These are phyloP conservation scores for Phaetusa simplex DNA, from an alignment of 2,113 vertebrate species.

Conservation along the genomic window DNA sequence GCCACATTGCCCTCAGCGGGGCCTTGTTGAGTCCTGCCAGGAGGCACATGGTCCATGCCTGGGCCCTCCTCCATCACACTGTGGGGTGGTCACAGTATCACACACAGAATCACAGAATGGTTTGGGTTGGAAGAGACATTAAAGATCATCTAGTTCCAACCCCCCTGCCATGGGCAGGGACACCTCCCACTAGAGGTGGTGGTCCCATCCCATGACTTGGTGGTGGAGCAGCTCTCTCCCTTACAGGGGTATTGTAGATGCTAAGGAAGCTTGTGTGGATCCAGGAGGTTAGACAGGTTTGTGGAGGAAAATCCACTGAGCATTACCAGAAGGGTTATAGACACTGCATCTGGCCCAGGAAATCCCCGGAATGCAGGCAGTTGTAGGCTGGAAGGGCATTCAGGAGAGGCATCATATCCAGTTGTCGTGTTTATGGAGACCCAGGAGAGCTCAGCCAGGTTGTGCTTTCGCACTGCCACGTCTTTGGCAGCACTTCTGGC, in stretches of 20 bases:
- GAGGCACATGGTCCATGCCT: neutral
- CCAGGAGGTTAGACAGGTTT: neutral
- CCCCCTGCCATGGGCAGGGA: no score
- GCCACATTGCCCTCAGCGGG: neutral
- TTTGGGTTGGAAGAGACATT: no score
- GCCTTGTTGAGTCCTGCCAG: neutral
- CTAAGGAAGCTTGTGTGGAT: neutral
- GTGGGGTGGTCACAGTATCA: no score
- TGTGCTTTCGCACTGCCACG: neutral
- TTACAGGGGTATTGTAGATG: neutral
- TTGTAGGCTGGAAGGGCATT: neutral
- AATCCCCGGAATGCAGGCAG: neutral
- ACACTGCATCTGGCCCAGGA: neutral
- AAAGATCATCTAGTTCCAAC: no score
- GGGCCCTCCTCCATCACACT: neutral
- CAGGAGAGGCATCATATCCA: neutral
- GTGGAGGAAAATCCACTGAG: neutral
- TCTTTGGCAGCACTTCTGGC: neutral
- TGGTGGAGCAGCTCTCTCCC: neutral
- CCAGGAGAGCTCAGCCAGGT: neutral
- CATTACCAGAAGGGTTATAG: neutral
- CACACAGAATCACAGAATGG: no score
- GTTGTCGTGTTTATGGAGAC: neutral
- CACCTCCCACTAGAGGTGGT: no score
- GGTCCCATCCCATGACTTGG: neutral